Conservation (phyloP, 1,140 invertebrate species). For the Fopius arisanus region DNA sequence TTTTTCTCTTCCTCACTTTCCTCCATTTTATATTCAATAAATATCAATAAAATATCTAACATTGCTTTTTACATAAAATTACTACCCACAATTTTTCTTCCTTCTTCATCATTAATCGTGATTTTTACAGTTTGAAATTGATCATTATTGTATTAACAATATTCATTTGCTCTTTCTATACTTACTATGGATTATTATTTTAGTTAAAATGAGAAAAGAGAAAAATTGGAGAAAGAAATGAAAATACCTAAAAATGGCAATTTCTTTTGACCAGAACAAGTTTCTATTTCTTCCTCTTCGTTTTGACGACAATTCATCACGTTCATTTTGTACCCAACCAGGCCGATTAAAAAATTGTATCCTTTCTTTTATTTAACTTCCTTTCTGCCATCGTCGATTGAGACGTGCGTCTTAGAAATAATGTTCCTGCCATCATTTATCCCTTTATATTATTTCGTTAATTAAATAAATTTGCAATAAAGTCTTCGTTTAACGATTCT, state of each 20-base stretch:
- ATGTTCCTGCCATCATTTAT: conserved; percentile 59
- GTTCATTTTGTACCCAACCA: conserved; percentile 64
- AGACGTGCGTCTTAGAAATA: conserved; percentile 50
- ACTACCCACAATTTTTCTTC: conserved; percentile 47
- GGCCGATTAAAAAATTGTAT: conserved; percentile 58
- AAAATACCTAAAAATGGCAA: conserved; percentile 57
- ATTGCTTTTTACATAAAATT: conserved; percentile 59
- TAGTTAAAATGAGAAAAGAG: conserved; percentile 44
- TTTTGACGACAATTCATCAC: conserved; percentile 52
- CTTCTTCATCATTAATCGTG: conserved; percentile 23
- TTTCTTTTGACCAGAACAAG: conserved; percentile 65
- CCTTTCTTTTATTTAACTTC: conserved; percentile 20
- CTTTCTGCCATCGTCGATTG: conserved; percentile 49
- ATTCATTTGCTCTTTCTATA: conserved; percentile 45
- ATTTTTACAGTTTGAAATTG: conserved; percentile 56
- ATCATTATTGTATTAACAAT: conserved; percentile 62
- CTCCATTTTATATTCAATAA: conserved; percentile 57
- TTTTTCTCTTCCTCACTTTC: conserved; percentile 34
- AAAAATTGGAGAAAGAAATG: conserved; percentile 31
- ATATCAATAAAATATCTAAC: conserved; percentile 65
- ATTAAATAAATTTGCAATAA: conserved; percentile 56
- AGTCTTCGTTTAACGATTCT: conserved; percentile 51
- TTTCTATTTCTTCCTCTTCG: conserved; percentile 51
- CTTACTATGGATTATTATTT: conserved; percentile 52
- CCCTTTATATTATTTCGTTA: conserved; percentile 58